Evolutionary conservation across 2,797 vertebrate genomes (phyloP).

Genomic region (Myiotriccus ornatus): DNA sequence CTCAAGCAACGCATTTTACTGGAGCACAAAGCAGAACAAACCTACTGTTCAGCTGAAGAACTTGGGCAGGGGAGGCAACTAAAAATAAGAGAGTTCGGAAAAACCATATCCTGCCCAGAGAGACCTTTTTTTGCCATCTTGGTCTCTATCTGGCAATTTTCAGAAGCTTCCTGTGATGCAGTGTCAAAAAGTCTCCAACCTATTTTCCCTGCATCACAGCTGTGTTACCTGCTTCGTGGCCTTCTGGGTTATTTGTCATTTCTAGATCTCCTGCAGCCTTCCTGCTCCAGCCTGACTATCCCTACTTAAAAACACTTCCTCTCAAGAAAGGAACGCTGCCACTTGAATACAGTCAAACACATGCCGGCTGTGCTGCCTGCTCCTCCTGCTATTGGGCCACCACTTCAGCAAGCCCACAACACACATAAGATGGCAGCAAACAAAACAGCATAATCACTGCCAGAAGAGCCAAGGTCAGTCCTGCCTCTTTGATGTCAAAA

Average conservation of each 20-base stretch:
- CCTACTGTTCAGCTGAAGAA: not conserved
- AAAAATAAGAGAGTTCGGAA: not conserved
- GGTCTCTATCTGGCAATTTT: not conserved
- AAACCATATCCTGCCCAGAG: not conserved
- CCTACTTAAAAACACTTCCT: not conserved
- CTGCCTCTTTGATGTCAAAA: not conserved
- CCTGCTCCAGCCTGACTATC: not conserved
- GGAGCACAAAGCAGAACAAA: not conserved
- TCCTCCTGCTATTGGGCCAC: not conserved
- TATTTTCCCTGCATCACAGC: not conserved
- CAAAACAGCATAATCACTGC: not conserved
- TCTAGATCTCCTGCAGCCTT: not conserved
- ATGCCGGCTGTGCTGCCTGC: not conserved
- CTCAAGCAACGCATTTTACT: not conserved
- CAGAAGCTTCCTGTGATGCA: not conserved
- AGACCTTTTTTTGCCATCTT: not conserved
- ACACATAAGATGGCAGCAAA: not conserved
- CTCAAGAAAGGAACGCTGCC: not conserved
- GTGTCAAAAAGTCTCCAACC: not conserved
- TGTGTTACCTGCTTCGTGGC: accelerated
- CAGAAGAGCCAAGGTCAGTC: not conserved
- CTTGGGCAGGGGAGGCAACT: not conserved
- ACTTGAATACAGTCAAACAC: not conserved
- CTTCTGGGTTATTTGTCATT: not conserved
- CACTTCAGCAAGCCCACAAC: not conserved